phyloP scores from a whole-genome alignment of 1,140 invertebrate species.

The Melitaea cinxia region DNA sequence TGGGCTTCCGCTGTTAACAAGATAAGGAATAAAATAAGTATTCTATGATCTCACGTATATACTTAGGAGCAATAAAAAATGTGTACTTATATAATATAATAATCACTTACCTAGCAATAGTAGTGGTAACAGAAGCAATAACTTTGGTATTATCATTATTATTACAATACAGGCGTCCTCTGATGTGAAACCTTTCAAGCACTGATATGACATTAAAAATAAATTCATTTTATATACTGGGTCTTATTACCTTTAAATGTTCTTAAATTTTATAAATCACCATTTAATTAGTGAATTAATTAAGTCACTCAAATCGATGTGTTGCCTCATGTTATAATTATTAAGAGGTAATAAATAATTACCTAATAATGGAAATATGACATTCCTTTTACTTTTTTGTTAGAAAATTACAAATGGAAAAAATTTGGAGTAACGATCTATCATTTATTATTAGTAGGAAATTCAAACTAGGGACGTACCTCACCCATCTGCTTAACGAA shows the following conservation, averaged over 20 bases:
- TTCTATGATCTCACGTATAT: not conserved
- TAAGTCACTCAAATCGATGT: not conserved
- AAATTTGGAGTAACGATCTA: no score
- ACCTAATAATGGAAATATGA: no score
- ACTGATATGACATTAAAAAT: not conserved
- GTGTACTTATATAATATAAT: not conserved
- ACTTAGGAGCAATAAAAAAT: no score
- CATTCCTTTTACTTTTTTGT: no score
- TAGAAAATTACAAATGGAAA: no score
- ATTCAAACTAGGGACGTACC: no score
- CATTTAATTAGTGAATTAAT: not conserved
- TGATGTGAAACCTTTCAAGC: not conserved
- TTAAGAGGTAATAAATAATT: no score
- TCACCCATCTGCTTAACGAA: no score
- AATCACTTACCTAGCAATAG: not conserved
- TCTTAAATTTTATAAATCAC: not conserved
- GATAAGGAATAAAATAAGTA: not conserved
- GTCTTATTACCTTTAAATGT: not conserved
- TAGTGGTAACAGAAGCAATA: constrained; percentile 14
- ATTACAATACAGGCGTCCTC: not conserved
- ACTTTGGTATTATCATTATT: constrained; percentile 19
- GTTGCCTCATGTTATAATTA: not conserved
- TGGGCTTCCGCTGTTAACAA: constrained; percentile 18
- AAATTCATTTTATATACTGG: not conserved
- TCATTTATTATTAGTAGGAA: no score